phyloP scores from a whole-genome alignment of 2,797 vertebrate species.

The Sebastes ruberrimus region DNA sequence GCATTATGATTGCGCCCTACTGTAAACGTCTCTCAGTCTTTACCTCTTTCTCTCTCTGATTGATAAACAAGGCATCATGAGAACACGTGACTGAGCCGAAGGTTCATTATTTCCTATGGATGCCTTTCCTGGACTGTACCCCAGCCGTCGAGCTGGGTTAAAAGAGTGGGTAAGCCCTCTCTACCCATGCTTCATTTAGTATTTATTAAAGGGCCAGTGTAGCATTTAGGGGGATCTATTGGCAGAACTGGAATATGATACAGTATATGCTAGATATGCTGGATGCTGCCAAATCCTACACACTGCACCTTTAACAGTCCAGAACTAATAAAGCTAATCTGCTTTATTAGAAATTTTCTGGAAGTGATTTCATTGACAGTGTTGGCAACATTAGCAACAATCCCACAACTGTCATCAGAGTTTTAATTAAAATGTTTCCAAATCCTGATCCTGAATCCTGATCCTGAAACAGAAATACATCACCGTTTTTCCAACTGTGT shows the following conservation, averaged over 20 bases:
- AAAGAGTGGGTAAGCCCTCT: neutral
- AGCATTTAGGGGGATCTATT: no score
- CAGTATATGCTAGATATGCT: no score
- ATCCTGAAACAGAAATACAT: neutral
- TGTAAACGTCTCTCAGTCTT: constrained; percentile 5
- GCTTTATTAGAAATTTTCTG: neutral
- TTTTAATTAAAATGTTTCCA: neutral
- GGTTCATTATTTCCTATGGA: neutral
- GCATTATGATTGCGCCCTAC: neutral
- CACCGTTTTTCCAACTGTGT: neutral
- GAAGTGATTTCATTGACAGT: neutral
- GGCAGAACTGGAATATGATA: no score
- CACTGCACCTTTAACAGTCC: neutral
- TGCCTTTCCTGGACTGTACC: neutral
- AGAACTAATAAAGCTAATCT: neutral
- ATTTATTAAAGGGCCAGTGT: neutral
- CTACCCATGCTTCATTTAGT: neutral
- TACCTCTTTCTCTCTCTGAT: neutral
- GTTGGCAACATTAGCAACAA: neutral
- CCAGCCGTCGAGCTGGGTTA: neutral
- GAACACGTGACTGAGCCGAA: constrained; percentile 14
- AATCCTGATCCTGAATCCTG: neutral
- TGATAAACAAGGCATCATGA: neutral
- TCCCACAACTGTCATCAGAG: neutral
- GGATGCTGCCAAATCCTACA: no score